These are phyloP conservation scores for Xenus cinereus DNA, from an alignment of 2,113 vertebrate species.

Conservation along the genomic window DNA sequence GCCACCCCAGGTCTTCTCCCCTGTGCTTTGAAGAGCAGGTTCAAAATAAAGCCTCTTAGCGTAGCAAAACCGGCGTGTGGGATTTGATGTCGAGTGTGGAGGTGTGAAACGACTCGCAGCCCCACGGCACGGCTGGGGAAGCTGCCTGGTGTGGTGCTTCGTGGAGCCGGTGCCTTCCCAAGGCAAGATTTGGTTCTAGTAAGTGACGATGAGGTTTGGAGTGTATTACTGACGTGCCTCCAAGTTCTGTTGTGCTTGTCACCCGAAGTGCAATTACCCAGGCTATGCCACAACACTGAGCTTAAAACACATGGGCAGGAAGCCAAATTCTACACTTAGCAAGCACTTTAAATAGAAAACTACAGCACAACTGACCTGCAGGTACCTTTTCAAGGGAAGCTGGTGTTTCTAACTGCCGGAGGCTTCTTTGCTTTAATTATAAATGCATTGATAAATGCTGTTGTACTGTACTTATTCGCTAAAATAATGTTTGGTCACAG, in stretches of 20 bases:
- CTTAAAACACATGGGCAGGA: slow-evolving; percentile 25
- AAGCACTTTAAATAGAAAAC: slow-evolving; percentile 56
- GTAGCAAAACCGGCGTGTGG: fast-evolving
- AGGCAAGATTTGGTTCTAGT: neutral
- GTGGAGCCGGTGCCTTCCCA: fast-evolving
- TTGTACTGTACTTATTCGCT: neutral
- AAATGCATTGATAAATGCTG: neutral
- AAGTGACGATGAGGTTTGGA: neutral
- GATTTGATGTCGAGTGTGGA: neutral
- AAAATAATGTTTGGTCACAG: neutral
- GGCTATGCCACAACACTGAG: slow-evolving; percentile 16
- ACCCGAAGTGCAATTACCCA: slow-evolving; percentile 12
- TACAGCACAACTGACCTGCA: slow-evolving; percentile 21
- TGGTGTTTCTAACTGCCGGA: neutral
- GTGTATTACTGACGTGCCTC: neutral
- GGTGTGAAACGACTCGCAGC: neutral
- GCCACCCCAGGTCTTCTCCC: neutral
- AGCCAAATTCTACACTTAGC: slow-evolving; percentile 43
- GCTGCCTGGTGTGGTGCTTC: fast-evolving
- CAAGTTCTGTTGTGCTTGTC: slow-evolving; percentile 24
- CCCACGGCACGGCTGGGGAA: neutral
- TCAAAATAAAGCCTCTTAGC: neutral
- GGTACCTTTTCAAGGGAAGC: slow-evolving; percentile 1
- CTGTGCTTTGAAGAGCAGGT: neutral
- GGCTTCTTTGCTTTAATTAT: neutral